phyloP scores from a whole-genome alignment of 53 echinoderm and acorn worm species.

The Zoroaster sp. region DNA sequence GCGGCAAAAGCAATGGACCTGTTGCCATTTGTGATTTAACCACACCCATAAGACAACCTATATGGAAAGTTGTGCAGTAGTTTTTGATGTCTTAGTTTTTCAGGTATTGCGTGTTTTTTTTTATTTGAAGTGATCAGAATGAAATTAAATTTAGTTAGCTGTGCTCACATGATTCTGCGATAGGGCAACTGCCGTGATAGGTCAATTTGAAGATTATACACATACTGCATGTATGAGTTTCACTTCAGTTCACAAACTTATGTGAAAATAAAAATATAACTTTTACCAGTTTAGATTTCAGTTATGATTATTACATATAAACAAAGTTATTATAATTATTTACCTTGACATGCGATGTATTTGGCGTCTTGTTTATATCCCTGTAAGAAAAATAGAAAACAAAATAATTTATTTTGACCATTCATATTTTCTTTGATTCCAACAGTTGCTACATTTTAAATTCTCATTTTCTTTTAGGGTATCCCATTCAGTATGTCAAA shows the following conservation, averaged over 20 bases:
- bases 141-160: background rate
- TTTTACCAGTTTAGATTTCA: too few species aligned
- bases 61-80: too few species aligned
- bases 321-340: too few species aligned
- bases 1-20: background rate
- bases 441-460: too few species aligned
- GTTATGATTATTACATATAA: too few species aligned
- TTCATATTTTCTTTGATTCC: background rate
- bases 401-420: background rate
- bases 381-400: background rate
- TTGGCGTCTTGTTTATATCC: background rate
- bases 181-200: background rate
- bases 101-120: too few species aligned
- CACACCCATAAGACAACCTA: background rate
- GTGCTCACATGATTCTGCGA: too few species aligned
- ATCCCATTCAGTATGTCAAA: too few species aligned
- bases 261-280: background rate
- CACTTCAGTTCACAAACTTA: background rate
- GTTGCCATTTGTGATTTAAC: background rate
- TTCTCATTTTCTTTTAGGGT: too few species aligned
- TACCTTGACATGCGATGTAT: slow-evolving; percentile 37
- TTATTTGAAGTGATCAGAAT: background rate
- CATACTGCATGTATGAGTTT: background rate
- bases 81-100: too few species aligned
- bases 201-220: background rate